Base-by-base conservation (phyloP, 2,113 vertebrate genomes). In the Thunnus thynnus region DNA sequence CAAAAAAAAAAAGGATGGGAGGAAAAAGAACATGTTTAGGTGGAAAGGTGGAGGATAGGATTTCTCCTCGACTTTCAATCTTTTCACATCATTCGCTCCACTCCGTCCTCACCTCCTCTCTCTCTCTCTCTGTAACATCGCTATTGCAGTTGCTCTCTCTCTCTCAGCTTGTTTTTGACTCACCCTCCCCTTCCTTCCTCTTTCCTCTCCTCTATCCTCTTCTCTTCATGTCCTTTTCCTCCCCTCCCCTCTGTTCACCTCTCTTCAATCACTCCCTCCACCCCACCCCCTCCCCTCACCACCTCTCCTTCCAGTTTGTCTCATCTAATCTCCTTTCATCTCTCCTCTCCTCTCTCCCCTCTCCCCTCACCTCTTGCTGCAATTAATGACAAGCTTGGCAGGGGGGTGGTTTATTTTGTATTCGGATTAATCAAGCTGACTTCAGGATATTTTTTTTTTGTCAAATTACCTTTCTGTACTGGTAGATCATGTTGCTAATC, bases 251-350 rank as follows among this genome's bases (percentile, higher is more conserved):
- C 44, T 12, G 4, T 18, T 74, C 58, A 57, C 82, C 71, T 78
- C 56, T 65, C 68, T 77, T 56, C 41, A 44, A 25, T 77, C 64
- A 76, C 48, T 46, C 20, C 54, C 71, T 57, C 55, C 72, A 36
- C 32, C 32, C 32, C 5, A 36, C 32, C 5, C 32, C 32, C 32
- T 5, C 36, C 8, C 36, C 7, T 58, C 73, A 52, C n/a, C 66
- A 63, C 72, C 58, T 62, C 65, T 52, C 25, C 70, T 65, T 47
- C 58, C 47, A n/a, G 47, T 63, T 85, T 50, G 75, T 80, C 82
- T 68, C 79, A 81, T 80, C 73, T 83, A 68, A 83, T 88, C 86
- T 85, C 66, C 66, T 85, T 78, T 85, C 76, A 83, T 83, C 72
- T 84, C 46, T 44, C 60, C 57, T 50, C 11, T 78, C 69, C 5